Base-by-base conservation (phyloP, 2,888 invertebrate genomes). In the Anaspis maculata region DNA sequence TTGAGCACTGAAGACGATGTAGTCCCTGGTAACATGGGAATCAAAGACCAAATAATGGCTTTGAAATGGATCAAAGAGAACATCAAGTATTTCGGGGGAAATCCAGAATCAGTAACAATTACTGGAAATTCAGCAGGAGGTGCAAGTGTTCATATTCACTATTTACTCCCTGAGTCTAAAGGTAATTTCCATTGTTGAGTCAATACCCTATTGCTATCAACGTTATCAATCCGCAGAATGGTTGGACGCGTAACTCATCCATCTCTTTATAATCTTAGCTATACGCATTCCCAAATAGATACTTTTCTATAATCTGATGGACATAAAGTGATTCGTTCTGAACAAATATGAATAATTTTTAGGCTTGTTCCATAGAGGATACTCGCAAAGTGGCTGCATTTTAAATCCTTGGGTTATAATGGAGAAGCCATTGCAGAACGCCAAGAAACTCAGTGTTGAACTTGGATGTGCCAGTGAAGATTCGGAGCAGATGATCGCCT, bases 121-220 rank as follows among this genome's bases (percentile, higher is more conserved):
- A 59, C 74, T 1, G 86, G 86, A 2, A 71, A 75, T 52, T 83
- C 84, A 3, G 79, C 85, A 0, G 86, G 86, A 0, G 83, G 77
- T 16, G 81, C 78, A 3, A 79, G 83, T 46, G 80, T 79, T 0
- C 82, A 85, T 56, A 74, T 82, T 41, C 85, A 84, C 43, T 74
- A 0, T 27, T 15, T 36, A 2, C 16, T 25, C 5, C 32, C 27
- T 12, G 24, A 24, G 10, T 24, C 24, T 9, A n/a, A n/a, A n/a
- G n/a, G n/a, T n/a, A n/a, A n/a, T n/a, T n/a, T n/a, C n/a, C n/a
- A n/a, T n/a, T n/a, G n/a, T n/a, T n/a, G n/a, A n/a, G n/a, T n/a
- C n/a, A n/a, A n/a, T n/a, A n/a, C n/a, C n/a, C n/a, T n/a, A n/a
- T n/a, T n/a, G n/a, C n/a, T n/a, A n/a, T n/a, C n/a, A n/a, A n/a